Base-by-base conservation (phyloP, 1,140 invertebrate species). In the Diuraphis noxia region DNA sequence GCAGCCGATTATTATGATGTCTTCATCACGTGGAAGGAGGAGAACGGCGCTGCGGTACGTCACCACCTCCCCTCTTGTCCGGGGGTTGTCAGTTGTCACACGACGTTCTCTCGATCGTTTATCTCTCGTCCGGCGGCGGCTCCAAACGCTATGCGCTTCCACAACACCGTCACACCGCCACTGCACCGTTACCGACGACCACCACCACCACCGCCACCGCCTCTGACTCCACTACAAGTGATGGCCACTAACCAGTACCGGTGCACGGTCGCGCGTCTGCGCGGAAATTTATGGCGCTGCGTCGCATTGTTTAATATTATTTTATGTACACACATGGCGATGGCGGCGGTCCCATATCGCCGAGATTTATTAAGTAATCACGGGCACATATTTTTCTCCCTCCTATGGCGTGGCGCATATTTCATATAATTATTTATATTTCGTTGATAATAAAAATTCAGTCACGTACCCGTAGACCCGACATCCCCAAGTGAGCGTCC, bases 341-440 rank as follows among this genome's bases (percentile, higher is more conserved):
- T n/a, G 46, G 46, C 86, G 36, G 23, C 49, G 9, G 34, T 13
- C 56, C 21, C 36, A 23, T 77, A 23, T 86, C 63, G 63, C 49
- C 88, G 40, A 90, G 88, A 90, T 90, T 90, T 90, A 90, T 90
- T 46, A 72, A 72, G 56, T 88, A 88, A 52, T 63, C 52, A 88
- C 52, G 4, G 36, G 52, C 34, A 38, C 40, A 89, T 72, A 89
- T 41, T 88, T 79, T 41, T 77, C 56, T 89, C 88, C 63, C 63
- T 72, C 88, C n/a, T 43, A 63, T 40, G 36, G 52, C 87, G 56
- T 49, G 52, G 7, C 17, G 38, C 36, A 17, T 43, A 46, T 30
- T 43, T 49, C 38, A 34, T 38, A 40, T 56, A 23, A 52, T 34
- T 88, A 72, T 63, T 56, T 49, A 25, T 63, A 30, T 89, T 36